Percentiles rank a stretch among this genome's conserved stretches.
Conservation (phyloP, 2,113 vertebrate genomes). For the Fulmarus glacialis region DNA sequence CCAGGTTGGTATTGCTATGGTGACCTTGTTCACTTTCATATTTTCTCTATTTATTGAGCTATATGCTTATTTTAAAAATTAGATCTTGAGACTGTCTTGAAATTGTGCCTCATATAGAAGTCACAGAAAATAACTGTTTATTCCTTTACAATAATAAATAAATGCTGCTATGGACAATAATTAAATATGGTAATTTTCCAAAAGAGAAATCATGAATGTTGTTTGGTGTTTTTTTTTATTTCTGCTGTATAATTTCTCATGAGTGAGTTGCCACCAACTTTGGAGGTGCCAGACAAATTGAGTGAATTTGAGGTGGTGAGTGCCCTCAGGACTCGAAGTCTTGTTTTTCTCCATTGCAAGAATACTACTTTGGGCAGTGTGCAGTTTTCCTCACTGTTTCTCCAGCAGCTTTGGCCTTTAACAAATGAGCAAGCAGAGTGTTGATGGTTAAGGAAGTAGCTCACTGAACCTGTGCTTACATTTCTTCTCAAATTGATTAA, state of each 20-base stretch:
- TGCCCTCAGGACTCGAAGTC: not conserved
- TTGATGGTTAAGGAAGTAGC: not conserved
- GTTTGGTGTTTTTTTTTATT: not conserved
- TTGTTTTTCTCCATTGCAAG: not conserved
- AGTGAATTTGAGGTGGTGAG: not conserved
- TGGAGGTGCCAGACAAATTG: not conserved
- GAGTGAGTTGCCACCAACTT: not conserved
- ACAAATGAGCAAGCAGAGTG: not conserved
- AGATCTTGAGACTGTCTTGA: not conserved
- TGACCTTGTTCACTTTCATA: not conserved
- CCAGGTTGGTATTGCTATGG: not conserved
- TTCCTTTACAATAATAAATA: not conserved
- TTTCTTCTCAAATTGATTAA: not conserved
- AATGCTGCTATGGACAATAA: not conserved
- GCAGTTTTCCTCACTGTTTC: not conserved
- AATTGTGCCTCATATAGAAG: not conserved
- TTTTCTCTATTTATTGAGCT: not conserved
- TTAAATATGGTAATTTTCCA: not conserved
- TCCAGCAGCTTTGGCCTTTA: not conserved
- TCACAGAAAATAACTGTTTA: not conserved
- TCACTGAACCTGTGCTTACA: not conserved
- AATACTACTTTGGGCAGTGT: not conserved
- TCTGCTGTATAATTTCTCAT: not conserved
- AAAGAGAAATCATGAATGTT: not conserved
- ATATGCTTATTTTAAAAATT: not conserved